A percentile compares a stretch with the other conserved stretches of the same genome.
Evolutionary conservation across 2,113 vertebrate species (phyloP).

Genomic region (Sigmodon hispidus): DNA sequence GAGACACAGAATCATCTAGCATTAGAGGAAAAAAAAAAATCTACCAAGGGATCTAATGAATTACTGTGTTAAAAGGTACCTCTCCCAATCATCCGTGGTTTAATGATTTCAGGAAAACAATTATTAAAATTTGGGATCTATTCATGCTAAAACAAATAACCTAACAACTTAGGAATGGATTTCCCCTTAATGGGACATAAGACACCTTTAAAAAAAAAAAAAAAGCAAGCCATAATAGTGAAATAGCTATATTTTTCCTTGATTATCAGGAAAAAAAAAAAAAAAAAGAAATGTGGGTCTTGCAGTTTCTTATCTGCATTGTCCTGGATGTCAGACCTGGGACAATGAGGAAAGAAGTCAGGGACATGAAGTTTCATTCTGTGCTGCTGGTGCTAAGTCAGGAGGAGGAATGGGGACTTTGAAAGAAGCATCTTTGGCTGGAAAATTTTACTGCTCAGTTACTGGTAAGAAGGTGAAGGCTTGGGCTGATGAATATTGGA

Average conservation of each 20-base stretch:
- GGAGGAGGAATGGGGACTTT: not conserved
- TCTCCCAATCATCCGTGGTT: not conserved
- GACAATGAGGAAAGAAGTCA: not conserved
- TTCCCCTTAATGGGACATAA: not conserved
- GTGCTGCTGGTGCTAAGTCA: not conserved
- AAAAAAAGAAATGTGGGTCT: not conserved
- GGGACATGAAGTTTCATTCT: not conserved
- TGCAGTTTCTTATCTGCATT: not conserved
- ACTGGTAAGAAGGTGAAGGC: not conserved
- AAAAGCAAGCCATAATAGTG: not conserved
- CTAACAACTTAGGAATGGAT: not conserved
- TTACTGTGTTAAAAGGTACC: not conserved
- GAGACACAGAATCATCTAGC: conserved; percentile 2
- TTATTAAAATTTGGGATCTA: conserved; percentile 39
- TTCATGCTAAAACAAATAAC: not conserved
- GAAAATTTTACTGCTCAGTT: conserved; percentile 22
- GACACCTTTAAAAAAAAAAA: not conserved
- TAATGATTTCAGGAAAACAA: conserved; percentile 52
- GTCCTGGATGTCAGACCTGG: not conserved
- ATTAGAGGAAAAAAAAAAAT: conserved; percentile 14
- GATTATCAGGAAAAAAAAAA: not conserved
- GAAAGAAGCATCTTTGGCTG: not conserved
- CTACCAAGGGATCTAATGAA: conserved; percentile 23
- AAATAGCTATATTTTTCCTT: not conserved
- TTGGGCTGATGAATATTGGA: not conserved